Base-by-base conservation (phyloP, 2,797 vertebrate species). In the Gymnothorax reevesii region DNA sequence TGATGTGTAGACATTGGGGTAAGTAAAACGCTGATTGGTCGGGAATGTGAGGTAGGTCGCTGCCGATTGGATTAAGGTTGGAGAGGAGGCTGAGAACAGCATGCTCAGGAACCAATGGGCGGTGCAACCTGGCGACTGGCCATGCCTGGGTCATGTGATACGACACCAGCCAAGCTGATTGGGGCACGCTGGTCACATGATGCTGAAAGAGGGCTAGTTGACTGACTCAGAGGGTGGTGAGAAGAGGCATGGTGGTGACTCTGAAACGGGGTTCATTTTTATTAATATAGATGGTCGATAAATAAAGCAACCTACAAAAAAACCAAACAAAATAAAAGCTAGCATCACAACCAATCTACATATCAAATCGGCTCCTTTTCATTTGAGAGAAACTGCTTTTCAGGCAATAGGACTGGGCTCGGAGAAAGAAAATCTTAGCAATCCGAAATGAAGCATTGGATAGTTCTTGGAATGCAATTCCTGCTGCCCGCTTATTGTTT, bases 241-340 rank as follows among this genome's bases (percentile, higher is more conserved):
- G 98, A 98, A 99, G 98, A 99, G 98, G 98, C 98, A 99, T 99
- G 98, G 98, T 99, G 98, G 98, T 98, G 98, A 98, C 98, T 99
- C 98, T 99, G 98, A 97, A 99, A 99, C 98, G 98, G 98, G 98
- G 97, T 98, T 99, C 98, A 99, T 99, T 99, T 98, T 99, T 99
- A 99, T 99, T 99, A 99, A 99, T 99, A 96, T 95, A 99, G 97
- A 99, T 98, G 97, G 96, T 98, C 98, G 98, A 95, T 94, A 97
- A 98, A 97, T 97, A 96, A 96, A 94, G 93, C 96, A 96, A 97
- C 97, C 96, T 96, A 96, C 95, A 97, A 95, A 88, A 88, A 88
- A 89, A 89, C 33, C 15, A 92, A 96, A 96, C 27, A 73, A 27
- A 96, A 95, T 95, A 96, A 95, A 92, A 92, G 97, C 97, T 97